Evolutionary conservation across 2,113 vertebrate genomes (phyloP).

Genomic region (Bubo blakistoni): DNA sequence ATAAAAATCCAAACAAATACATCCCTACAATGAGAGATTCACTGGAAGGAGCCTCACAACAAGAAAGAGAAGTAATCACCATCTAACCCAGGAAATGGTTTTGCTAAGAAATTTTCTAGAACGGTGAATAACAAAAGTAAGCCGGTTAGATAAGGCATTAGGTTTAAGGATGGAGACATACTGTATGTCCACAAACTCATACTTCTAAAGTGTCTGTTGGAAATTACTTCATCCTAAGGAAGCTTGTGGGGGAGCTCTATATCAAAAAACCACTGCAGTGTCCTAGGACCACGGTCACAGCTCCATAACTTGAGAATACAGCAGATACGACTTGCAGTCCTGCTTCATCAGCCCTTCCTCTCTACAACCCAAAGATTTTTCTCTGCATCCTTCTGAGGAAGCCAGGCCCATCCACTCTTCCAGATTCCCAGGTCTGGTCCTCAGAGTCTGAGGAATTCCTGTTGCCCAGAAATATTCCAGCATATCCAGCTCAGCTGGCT

Average conservation of each 20-base stretch:
- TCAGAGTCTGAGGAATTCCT: neutral
- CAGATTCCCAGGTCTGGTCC: neutral
- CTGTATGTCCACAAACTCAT: neutral
- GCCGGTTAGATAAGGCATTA: neutral
- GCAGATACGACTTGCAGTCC: neutral
- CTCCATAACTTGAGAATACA: neutral
- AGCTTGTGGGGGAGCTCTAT: neutral
- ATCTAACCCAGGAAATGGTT: neutral
- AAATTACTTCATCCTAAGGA: neutral
- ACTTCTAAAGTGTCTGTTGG: neutral
- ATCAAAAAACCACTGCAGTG: neutral
- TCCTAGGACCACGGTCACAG: fast-evolving
- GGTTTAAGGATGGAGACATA: neutral
- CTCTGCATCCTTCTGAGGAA: neutral
- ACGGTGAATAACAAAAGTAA: neutral
- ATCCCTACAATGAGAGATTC: neutral
- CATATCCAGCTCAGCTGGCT: neutral
- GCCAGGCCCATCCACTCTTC: neutral
- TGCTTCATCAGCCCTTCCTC: neutral
- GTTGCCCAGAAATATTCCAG: neutral
- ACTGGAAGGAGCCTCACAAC: neutral
- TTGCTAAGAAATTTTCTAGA: neutral
- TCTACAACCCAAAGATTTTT: neutral
- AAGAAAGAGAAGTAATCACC: neutral
- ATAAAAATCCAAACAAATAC: neutral